A percentile compares a stretch with the other conserved stretches of the same genome.
phyloP scores from a whole-genome alignment of 53 echinoderm and acorn worm species.

The Echinarachnius parma region DNA sequence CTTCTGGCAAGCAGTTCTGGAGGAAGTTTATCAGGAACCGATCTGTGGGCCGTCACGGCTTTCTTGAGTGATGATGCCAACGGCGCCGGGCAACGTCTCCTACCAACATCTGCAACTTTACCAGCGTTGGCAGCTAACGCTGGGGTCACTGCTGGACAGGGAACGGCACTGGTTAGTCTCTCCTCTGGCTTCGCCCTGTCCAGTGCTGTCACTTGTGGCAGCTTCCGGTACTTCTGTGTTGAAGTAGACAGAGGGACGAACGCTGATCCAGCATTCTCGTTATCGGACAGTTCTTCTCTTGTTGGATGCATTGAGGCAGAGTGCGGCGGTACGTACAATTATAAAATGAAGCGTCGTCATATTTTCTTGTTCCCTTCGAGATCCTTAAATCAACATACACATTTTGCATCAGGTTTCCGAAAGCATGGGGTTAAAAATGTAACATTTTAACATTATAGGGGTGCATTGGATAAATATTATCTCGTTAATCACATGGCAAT shows the following conservation, averaged over 20 bases:
- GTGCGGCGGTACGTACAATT: conserved; percentile 57
- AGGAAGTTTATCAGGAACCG: conserved; percentile 41
- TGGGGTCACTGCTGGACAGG: neutral
- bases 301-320: conserved; percentile 47
- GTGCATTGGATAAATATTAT: too few relatives aligned
- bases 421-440: too few relatives aligned
- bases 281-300: conserved; percentile 44
- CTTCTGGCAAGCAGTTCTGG: conserved; percentile 8
- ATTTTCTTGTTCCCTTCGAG: neutral
- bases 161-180: conserved; percentile 14
- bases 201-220: conserved; percentile 35
- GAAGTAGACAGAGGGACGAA: conserved; percentile 39
- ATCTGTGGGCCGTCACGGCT: conserved; percentile 58
- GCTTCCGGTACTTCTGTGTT: conserved; percentile 61
- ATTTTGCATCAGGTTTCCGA: too few relatives aligned
- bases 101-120: neutral
- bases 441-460: too few relatives aligned
- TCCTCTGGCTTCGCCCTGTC: conserved; percentile 5
- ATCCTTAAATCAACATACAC: too few relatives aligned
- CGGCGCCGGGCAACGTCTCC: conserved; percentile 44
- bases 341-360: neutral
- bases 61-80: conserved; percentile 45
- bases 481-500: too few relatives aligned
- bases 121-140: neutral
- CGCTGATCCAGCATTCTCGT: conserved; percentile 56